Percentiles rank a stretch among this genome's conserved stretches.
Conservation (phyloP, 2,113 vertebrate species). For the Colius striatus region DNA sequence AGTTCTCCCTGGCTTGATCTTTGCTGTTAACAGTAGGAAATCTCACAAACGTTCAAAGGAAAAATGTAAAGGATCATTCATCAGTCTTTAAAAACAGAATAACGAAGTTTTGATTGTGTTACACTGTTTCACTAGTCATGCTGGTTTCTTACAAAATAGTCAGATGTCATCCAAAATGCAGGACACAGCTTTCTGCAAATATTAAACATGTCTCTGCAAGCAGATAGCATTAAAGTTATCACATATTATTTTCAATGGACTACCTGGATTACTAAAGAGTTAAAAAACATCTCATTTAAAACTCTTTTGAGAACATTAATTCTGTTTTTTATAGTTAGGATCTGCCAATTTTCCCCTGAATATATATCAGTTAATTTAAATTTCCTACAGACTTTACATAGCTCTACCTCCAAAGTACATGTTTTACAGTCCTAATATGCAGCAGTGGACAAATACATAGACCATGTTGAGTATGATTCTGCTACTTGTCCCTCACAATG, state of each 20-base stretch:
- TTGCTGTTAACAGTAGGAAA: constrained; percentile 8
- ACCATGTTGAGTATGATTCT: background rate
- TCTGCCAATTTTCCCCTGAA: constrained; percentile 21
- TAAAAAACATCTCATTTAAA: constrained; percentile 39
- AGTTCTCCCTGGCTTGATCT: background rate
- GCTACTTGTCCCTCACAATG: constrained; percentile 10
- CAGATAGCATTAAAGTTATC: constrained; percentile 28
- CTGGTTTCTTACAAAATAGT: background rate
- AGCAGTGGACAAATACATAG: background rate
- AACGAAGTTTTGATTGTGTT: background rate
- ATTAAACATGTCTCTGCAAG: constrained; percentile 9
- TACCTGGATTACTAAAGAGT: background rate
- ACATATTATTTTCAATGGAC: constrained; percentile 30
- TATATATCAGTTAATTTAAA: constrained; percentile 30
- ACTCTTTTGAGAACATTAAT: constrained; percentile 32
- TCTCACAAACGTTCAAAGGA: background rate
- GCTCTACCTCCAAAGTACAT: background rate
- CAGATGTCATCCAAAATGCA: background rate
- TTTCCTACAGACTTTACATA: constrained; percentile 27
- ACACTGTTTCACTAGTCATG: background rate
- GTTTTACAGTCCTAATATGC: background rate
- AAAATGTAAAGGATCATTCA: background rate
- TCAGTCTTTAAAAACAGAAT: background rate
- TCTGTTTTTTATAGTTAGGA: background rate
- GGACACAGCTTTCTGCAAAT: background rate